Evolutionary conservation across 2,888 invertebrate species (phyloP).

Genomic region (Conus canariensis): DNA sequence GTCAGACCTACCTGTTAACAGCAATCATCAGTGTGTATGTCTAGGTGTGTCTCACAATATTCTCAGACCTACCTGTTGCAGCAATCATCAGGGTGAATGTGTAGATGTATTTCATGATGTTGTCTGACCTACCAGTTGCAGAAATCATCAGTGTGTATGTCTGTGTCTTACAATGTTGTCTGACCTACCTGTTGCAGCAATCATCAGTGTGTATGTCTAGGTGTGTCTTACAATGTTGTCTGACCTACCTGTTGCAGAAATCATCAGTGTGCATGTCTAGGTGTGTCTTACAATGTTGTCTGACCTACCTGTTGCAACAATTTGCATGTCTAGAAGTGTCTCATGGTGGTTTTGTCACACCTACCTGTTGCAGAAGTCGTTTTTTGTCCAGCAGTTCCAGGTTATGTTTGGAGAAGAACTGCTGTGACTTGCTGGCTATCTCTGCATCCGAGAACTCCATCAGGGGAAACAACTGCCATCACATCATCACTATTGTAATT

Average conservation of each 20-base stretch:
- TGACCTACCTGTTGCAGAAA: background rate
- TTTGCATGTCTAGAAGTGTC: background rate
- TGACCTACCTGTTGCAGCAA: no score
- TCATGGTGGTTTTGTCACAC: background rate
- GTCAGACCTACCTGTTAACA: no score
- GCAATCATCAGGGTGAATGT: background rate
- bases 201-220: background rate
- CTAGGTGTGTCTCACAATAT: no score
- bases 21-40: no score
- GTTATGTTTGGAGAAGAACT: slow-evolving; percentile 57
- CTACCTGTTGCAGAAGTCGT: slow-evolving; percentile 33
- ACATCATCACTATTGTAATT: background rate
- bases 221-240: background rate
- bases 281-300: no score
- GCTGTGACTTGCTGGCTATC: slow-evolving; percentile 29
- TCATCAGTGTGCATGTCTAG: background rate
- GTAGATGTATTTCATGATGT: background rate
- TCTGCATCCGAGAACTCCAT: slow-evolving; percentile 11
- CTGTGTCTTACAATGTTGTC: no score
- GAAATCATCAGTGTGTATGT: background rate
- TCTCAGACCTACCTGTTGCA: no score
- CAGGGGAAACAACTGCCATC: slow-evolving; percentile 4
- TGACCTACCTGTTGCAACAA: no score
- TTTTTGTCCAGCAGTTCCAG: slow-evolving; percentile 47
- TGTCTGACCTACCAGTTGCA: background rate